Percentiles rank a stretch among this genome's conserved stretches.
Evolutionary conservation across 2,797 vertebrate species (phyloP).

Genomic region (Semotilus atromaculatus): DNA sequence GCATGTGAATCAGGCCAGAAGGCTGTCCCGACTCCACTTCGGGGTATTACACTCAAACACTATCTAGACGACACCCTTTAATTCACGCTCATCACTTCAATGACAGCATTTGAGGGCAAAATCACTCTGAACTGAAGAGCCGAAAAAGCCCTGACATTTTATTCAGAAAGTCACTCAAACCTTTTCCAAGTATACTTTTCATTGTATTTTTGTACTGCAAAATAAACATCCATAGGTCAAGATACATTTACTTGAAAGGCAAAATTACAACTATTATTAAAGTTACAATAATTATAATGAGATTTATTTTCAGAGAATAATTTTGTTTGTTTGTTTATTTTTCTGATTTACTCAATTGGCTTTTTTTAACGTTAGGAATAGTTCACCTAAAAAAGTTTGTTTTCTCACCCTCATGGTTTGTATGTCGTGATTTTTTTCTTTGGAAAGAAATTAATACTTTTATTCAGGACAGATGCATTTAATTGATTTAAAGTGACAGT

Average conservation of each 20-base stretch:
- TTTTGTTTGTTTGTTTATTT: background rate
- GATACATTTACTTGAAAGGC: background rate
- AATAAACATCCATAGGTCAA: background rate
- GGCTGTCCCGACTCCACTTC: constrained; percentile 43
- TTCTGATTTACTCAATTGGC: background rate
- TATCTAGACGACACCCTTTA: constrained; percentile 50
- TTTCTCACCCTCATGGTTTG: background rate
- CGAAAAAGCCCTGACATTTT: constrained; percentile 27
- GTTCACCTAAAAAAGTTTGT: background rate
- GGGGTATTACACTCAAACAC: constrained; percentile 47
- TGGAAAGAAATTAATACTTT: background rate
- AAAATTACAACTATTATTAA: background rate
- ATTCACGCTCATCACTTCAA: constrained; percentile 52
- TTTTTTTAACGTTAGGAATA: background rate
- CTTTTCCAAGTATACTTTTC: background rate
- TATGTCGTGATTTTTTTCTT: background rate
- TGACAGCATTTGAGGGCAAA: constrained; percentile 47
- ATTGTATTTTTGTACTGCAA: background rate
- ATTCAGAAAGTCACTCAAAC: constrained; percentile 1
- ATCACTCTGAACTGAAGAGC: constrained; percentile 36
- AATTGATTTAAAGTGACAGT: background rate
- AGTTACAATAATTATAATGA: background rate
- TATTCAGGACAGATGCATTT: background rate
- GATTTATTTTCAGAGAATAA: background rate
- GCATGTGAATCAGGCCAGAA: constrained; percentile 47